Conservation (phyloP, 2,797 vertebrate species). For the Phataginus tricuspis region DNA sequence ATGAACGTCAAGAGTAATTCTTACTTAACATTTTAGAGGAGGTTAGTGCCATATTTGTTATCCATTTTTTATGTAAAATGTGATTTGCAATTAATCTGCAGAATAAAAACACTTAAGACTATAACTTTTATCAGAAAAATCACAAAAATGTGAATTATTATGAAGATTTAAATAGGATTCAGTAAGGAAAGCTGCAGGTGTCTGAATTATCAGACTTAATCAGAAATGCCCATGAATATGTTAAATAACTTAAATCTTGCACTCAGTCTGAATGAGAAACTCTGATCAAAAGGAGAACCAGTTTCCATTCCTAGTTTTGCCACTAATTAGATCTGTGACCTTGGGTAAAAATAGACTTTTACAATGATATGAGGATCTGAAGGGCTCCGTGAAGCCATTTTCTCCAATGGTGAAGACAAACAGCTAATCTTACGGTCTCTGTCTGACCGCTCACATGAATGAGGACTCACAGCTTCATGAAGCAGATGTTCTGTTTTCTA, state of each 20-base stretch:
- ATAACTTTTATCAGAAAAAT: conserved; percentile 49
- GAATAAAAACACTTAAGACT: neutral
- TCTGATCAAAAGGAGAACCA: neutral
- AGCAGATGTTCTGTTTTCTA: neutral
- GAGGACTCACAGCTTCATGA: neutral
- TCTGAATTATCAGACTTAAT: conserved; percentile 13
- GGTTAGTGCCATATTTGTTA: neutral
- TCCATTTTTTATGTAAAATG: conserved; percentile 26
- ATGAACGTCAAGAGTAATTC: neutral
- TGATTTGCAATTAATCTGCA: neutral
- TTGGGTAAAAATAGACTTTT: neutral
- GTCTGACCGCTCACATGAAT: neutral
- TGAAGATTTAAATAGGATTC: conserved; percentile 4
- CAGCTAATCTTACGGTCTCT: neutral
- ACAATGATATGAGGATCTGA: neutral
- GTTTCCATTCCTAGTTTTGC: neutral
- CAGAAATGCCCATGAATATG: neutral
- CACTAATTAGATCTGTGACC: neutral
- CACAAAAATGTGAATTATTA: conserved; percentile 29
- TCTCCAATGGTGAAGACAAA: neutral
- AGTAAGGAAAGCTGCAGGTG: neutral
- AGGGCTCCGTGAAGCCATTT: neutral
- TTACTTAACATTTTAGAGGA: conserved; percentile 6
- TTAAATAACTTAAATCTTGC: conserved; percentile 8
- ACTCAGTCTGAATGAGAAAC: neutral